Base-by-base conservation (phyloP, 2,797 vertebrate genomes). In the Erpetoichthys calabaricus region DNA sequence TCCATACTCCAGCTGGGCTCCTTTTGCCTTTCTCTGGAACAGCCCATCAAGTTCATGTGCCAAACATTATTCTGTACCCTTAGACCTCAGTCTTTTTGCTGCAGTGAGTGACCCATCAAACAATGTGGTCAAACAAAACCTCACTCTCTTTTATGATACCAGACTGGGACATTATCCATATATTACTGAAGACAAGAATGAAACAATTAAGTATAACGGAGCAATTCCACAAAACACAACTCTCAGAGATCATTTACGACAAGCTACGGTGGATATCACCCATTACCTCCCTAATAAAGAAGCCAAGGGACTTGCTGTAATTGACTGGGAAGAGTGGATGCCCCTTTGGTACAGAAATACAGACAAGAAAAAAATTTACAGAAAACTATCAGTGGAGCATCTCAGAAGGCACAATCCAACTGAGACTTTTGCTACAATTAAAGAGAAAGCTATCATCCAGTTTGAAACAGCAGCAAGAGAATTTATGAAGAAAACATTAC, bases 311-410 rank as follows among this genome's bases (percentile, higher is more conserved):
- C 4, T 60, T 25, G 54, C 59, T 2, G 10, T 60, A n/a, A 60
- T 60, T 5, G 53, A 60, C 5, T 60, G 59, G 59, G 54, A 45
- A 49, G 53, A 60, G 2, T 60, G 59, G 53, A 51, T 45, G 7
- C 54, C 59, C 1, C 43, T 41, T 5, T 60, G 54, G 54, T 8
- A 7, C 2, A 44, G 59, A 4, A 60, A 56, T 47, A 45, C n/a
- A 54, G 53, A 42, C 10, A 45, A 1, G 3, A 60, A 51, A 46
- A 5, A 3, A 2, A 44, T 56, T 44, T 60, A 60, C 7, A 42
- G 47, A 8, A 7, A 6, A 6, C 49, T 50, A 4, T 60, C 59
- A 0, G 7, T 8, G 59, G 47, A 47, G 2, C 8, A 47, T 44
- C 45, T 51, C 5, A 46, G 2, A 5, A 47, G 7, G 9, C 43